phyloP scores from a whole-genome alignment of 1,140 invertebrate genomes.

The Diplogasteroides magnus region DNA sequence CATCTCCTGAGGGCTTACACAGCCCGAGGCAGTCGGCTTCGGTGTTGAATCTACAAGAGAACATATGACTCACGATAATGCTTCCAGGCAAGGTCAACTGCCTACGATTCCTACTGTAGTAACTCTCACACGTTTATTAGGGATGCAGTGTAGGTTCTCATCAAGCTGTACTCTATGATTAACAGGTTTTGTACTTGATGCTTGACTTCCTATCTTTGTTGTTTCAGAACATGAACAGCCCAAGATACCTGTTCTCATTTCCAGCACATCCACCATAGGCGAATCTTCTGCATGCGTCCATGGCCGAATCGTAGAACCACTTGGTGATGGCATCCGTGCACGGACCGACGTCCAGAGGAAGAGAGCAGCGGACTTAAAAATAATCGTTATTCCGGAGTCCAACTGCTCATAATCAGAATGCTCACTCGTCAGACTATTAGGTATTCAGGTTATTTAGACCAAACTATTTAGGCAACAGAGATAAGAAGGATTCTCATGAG shows the following conservation, averaged over 20 bases:
- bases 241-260: slow-evolving; percentile 69
- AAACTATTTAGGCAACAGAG: background rate
- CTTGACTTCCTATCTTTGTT: too few species aligned
- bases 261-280: slow-evolving; percentile 75
- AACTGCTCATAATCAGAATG: background rate
- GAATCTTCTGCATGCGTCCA: slow-evolving; percentile 83
- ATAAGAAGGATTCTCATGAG: too few species aligned
- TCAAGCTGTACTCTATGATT: background rate
- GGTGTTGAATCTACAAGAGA: slow-evolving; percentile 12
- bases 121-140: too few species aligned
- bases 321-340: slow-evolving; percentile 68
- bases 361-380: slow-evolving; percentile 64
- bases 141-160: too few species aligned
- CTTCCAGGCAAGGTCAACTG: too few species aligned
- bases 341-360: slow-evolving; percentile 70
- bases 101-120: too few species aligned
- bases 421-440: background rate
- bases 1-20: slow-evolving; percentile 10
- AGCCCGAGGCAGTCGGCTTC: slow-evolving; percentile 14
- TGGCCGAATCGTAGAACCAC: slow-evolving; percentile 77
- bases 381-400: slow-evolving; percentile 7
- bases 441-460: slow-evolving; percentile 23
- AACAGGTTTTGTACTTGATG: background rate
- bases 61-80: too few species aligned
- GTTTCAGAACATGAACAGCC: slow-evolving; percentile 8